Evolutionary conservation across 2,888 invertebrate species (phyloP), one percentile per base, ranked within the genome.

Genomic region (Lasioglossum vierecki): DNA sequence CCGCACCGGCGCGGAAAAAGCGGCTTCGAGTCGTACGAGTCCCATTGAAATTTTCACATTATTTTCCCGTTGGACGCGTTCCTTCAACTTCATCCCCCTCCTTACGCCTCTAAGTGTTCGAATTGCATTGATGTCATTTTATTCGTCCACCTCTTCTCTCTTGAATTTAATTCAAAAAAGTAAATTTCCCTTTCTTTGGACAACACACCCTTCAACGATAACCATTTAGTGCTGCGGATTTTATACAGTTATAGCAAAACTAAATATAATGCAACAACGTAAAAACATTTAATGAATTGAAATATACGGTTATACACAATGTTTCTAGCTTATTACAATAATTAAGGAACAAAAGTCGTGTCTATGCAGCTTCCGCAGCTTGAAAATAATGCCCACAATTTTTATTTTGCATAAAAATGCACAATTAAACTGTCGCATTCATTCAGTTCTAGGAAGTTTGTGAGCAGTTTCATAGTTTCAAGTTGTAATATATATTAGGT

Each of bases 1-100:
- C n/a, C 77, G 30, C 70, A 11, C n/a, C 77, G 30, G 4, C 73
- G 9, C 73, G 44, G 79, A 77, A 81, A 79, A 73, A 73, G 35
- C 49, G 18, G 15, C 15, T 15, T 35, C 72, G 46, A 63, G 3
- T 46, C 13, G 41, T n/a, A 26, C 30, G 18, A 18, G 11, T 22
- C 41, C n/a, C 3, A 68, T 46, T 35, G 49, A 44, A 79, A 68
- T 53, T 46, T 73, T 39, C 18, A 18, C 39, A n/a, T 66, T 57
- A 41, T 30, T 66, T 11, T 8, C 22, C 35, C 39, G 39, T 39
- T 15, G 35, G n/a, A n/a, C 68, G 68, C 39, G 9, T 22, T 39
- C 35, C 22, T 39, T 39, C 22, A 8, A 63, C 63, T 30, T 30
- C 30, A 18, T 15, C 18, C n/a, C 8, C n/a, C 30, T 15, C 30